phyloP scores from a whole-genome alignment of 2,113 vertebrate species.

The Turnix velox region DNA sequence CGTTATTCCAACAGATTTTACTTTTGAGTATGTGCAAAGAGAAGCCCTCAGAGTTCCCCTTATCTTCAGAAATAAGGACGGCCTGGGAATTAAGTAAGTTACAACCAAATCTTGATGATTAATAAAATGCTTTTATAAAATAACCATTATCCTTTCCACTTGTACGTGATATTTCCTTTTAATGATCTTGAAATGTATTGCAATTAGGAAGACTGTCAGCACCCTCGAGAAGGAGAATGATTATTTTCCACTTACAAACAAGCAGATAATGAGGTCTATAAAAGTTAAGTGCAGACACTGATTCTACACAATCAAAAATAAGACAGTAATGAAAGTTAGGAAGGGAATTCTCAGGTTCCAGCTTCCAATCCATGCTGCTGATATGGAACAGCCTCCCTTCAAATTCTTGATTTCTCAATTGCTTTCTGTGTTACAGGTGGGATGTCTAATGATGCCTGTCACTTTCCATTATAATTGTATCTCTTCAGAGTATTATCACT shows the following conservation, averaged over 20 bases:
- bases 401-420: background rate
- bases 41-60: constrained; percentile 90
- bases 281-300: background rate
- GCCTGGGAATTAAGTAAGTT: constrained; percentile 94
- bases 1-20: constrained; percentile 85
- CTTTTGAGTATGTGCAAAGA: constrained; percentile 94
- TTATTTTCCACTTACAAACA: constrained; percentile 14
- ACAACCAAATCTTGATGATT: background rate
- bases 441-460: background rate
- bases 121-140: constrained; percentile 43
- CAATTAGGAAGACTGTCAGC: background rate
- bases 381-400: background rate
- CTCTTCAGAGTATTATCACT: background rate
- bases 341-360: background rate
- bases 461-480: background rate
- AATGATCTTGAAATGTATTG: background rate
- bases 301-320: background rate
- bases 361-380: background rate
- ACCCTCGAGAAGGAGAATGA: background rate
- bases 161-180: constrained; percentile 3
- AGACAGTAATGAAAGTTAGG: background rate
- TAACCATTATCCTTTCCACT: constrained; percentile 9
- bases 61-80: constrained; percentile 90
- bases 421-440: background rate
- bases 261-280: constrained; percentile 16